These are phyloP conservation scores for Lasius platythorax DNA, from an alignment of 2,888 invertebrate genomes.

Conservation along the genomic window DNA sequence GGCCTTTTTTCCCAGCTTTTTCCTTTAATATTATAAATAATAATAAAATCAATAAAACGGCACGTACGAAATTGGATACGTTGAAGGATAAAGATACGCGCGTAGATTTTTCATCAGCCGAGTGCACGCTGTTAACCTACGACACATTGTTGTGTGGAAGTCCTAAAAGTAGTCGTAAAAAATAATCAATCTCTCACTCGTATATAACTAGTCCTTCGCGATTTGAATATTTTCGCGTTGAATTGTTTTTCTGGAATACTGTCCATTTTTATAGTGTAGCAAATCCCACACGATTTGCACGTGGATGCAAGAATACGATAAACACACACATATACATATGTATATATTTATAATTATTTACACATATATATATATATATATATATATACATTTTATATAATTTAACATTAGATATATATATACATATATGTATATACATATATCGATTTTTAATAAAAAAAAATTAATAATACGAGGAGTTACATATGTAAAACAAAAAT, in stretches of 20 bases:
- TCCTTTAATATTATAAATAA: constrained; percentile 6
- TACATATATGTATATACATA: background rate
- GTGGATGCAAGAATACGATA: background rate
- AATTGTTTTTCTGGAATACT: constrained; percentile 42
- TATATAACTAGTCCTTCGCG: constrained; percentile 35
- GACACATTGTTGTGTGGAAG: background rate
- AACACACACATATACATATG: background rate
- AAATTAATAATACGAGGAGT: too few species aligned
- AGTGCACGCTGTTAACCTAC: background rate
- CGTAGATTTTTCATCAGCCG: background rate
- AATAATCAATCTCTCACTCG: constrained; percentile 47
- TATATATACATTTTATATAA: background rate
- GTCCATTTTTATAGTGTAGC: background rate
- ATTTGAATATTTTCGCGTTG: constrained; percentile 30
- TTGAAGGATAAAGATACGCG: background rate
- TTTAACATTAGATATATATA: too few species aligned
- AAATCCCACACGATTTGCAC: background rate
- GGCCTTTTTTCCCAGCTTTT: background rate
- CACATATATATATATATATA: background rate
- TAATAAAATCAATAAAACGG: background rate
- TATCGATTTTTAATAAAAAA: too few species aligned
- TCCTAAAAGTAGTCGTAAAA: constrained; percentile 41
- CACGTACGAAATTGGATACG: background rate
- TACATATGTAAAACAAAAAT: background rate
- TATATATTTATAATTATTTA: background rate